Conservation (phyloP, 1,140 invertebrate species). For the Calliopsis andreniformis region DNA sequence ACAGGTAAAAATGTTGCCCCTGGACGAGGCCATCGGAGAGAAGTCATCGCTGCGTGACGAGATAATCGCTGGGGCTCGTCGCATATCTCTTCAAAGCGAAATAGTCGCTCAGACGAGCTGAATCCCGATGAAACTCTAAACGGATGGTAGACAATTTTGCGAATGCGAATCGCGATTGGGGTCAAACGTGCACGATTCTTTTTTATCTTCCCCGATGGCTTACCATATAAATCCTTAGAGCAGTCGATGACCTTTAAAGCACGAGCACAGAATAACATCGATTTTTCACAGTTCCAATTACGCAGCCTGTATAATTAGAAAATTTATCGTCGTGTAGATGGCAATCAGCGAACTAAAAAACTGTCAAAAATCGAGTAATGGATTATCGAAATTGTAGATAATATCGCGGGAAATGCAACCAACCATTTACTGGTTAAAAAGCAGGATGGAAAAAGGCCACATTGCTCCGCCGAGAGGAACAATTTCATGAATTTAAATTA, state of each 20-base stretch:
- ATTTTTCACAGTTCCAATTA: no score
- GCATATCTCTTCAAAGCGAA: constrained; percentile 28
- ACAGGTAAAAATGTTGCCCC: constrained; percentile 2
- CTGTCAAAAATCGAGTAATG: neutral
- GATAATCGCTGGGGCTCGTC: constrained; percentile 29
- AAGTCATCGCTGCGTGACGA: constrained; percentile 30
- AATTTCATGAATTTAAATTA: constrained; percentile 28
- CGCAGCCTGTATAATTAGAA: no score
- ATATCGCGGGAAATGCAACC: neutral
- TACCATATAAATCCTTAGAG: no score
- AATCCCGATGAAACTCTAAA: constrained; percentile 23
- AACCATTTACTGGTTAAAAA: constrained; percentile 6
- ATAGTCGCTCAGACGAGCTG: neutral
- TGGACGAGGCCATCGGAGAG: neutral
- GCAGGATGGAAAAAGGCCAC: neutral
- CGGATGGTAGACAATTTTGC: neutral
- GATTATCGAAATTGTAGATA: neutral
- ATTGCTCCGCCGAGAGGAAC: neutral
- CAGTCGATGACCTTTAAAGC: no score
- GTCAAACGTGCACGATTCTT: neutral
- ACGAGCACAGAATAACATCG: no score
- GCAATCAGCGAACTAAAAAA: no score
- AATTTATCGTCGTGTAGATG: no score
- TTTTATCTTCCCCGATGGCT: neutral
- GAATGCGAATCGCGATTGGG: neutral